Evolutionary conservation across 2,113 vertebrate genomes (phyloP).

Genomic region (Brachyhypopomus gauderio): DNA sequence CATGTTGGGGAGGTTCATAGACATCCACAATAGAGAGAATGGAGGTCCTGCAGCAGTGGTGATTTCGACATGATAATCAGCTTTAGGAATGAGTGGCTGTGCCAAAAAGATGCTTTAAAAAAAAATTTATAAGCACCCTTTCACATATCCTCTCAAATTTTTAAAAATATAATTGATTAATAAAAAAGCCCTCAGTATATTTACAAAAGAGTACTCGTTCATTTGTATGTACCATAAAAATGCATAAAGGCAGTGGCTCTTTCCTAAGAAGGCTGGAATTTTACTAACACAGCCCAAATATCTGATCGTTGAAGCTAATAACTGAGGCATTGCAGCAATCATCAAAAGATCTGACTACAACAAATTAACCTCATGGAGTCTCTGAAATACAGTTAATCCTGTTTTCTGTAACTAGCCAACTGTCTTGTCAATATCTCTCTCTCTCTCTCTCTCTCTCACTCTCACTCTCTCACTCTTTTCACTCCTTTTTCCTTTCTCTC

Average conservation of each 20-base stretch:
- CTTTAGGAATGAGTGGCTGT: constrained; percentile 6
- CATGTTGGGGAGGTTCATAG: not conserved
- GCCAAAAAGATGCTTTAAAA: not conserved
- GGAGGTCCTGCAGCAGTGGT: not conserved
- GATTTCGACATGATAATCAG: constrained; percentile 4
- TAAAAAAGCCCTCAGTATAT: no score
- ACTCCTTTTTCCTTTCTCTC: no score
- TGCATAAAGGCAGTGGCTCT: no score
- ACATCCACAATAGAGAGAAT: not conserved
- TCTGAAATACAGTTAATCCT: constrained; percentile 9
- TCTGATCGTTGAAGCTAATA: no score
- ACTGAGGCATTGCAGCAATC: no score
- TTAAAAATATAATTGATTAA: no score
- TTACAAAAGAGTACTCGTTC: no score
- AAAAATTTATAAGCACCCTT: not conserved
- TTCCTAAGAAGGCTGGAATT: no score
- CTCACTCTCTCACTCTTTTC: constrained; percentile 13
- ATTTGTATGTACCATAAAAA: no score
- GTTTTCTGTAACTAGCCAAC: not conserved
- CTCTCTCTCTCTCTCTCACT: constrained; percentile 16
- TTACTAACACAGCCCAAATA: no score
- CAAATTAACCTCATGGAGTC: not conserved
- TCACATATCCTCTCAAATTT: no score
- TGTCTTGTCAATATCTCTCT: constrained; percentile 29
- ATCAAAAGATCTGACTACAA: not conserved